Conservation (phyloP, 2,113 vertebrate species). For the Muscicapa adusta region DNA sequence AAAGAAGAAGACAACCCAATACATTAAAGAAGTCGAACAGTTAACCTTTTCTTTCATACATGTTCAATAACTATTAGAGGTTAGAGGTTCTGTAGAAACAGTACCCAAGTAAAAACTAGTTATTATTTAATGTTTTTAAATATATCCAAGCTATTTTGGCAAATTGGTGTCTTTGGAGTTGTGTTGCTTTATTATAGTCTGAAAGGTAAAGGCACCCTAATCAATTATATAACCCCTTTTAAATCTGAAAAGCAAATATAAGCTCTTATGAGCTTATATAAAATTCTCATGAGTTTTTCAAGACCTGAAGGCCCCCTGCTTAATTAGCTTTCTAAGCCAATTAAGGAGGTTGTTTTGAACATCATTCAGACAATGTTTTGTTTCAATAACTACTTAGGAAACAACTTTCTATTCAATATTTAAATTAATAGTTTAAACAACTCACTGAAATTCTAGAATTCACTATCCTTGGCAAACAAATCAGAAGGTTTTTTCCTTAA, state of each 20-base stretch:
- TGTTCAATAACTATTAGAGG: background rate
- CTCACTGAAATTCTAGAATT: background rate
- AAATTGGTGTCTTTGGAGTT: background rate
- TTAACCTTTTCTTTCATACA: background rate
- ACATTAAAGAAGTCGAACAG: background rate
- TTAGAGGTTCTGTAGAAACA: background rate
- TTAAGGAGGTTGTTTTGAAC: background rate
- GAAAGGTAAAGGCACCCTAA: background rate
- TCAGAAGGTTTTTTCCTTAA: background rate
- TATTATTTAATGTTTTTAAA: background rate
- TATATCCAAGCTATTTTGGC: background rate
- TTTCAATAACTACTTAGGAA: background rate
- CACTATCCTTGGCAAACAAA: background rate
- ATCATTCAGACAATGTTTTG: background rate
- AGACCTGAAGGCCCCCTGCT: background rate
- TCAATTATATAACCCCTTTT: background rate
- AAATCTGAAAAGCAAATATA: slow-evolving; percentile 25
- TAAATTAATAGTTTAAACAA: background rate
- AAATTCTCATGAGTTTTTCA: background rate
- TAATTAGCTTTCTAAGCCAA: slow-evolving; percentile 21
- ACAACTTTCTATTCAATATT: background rate
- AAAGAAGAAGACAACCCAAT: background rate
- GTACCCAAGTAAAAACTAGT: background rate
- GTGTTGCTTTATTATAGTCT: background rate
- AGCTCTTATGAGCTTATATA: too few relatives aligned